Evolutionary conservation across 2,113 vertebrate species (phyloP).

Genomic region (Dendropsophus ebraccatus): DNA sequence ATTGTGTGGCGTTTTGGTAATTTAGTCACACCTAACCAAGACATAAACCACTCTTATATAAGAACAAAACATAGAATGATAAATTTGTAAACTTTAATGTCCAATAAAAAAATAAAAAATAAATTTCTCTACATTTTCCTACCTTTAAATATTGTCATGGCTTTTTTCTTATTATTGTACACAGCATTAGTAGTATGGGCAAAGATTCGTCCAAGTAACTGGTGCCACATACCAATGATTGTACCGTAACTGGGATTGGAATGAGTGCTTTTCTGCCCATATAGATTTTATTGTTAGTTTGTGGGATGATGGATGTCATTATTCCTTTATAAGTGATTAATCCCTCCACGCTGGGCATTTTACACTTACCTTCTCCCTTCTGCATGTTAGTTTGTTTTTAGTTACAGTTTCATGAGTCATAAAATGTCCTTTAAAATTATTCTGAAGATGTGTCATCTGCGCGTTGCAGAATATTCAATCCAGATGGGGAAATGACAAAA

Average conservation of each 20-base stretch:
- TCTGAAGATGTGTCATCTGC: background rate
- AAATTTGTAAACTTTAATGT: too few species aligned
- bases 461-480: slow-evolving; percentile 3
- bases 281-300: background rate
- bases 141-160: too few species aligned
- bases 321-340: background rate
- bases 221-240: background rate
- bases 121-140: too few species aligned
- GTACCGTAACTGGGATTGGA: background rate
- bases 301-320: background rate
- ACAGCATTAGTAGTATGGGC: background rate
- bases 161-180: too few species aligned
- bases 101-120: too few species aligned
- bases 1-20: too few species aligned
- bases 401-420: background rate
- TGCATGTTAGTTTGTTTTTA: background rate
- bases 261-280: background rate
- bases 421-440: slow-evolving; percentile 11
- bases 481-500: slow-evolving; percentile 2
- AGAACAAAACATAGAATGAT: too few species aligned
- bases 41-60: too few species aligned
- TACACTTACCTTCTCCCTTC: background rate
- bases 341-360: background rate
- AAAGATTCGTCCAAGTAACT: background rate
- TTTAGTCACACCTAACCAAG: too few species aligned